Conservation (phyloP, 2,888 invertebrate genomes). For the Himalopsyche japonica region DNA sequence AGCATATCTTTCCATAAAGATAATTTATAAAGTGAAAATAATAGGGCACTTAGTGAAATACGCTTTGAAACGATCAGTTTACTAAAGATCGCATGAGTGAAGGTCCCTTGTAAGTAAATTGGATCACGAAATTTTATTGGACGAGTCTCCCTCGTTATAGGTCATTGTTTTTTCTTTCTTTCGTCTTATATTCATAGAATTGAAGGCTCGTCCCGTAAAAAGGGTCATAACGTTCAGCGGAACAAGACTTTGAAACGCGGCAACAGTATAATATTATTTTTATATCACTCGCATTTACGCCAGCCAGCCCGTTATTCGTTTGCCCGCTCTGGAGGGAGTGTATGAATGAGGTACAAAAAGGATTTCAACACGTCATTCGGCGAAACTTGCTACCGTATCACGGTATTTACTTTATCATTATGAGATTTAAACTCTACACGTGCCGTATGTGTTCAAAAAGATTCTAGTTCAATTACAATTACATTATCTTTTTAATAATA, state of each 20-base stretch:
- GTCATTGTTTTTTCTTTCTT: slow-evolving; percentile 31
- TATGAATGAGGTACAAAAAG: not conserved
- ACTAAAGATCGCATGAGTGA: not conserved
- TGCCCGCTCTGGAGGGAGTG: not conserved
- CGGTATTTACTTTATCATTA: not conserved
- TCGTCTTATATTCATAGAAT: slow-evolving; percentile 21
- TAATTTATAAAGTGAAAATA: not conserved
- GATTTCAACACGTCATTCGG: not conserved
- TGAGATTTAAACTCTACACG: not conserved
- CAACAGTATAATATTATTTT: slow-evolving; percentile 19
- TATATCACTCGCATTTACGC: slow-evolving; percentile 23
- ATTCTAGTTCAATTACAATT: not conserved
- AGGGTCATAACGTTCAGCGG: slow-evolving; percentile 30
- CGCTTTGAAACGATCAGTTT: not conserved
- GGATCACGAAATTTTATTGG: slow-evolving; percentile 36
- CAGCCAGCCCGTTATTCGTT: not conserved
- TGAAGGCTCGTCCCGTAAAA: slow-evolving; percentile 29
- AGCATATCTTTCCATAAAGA: not conserved
- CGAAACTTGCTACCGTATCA: not conserved
- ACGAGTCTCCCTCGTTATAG: slow-evolving; percentile 31
- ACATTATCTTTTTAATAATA: no score
- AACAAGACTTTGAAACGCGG: slow-evolving; percentile 26
- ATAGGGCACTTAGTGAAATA: not conserved
- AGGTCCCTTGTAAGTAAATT: slow-evolving; percentile 32
- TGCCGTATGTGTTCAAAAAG: not conserved